phyloP scores from a whole-genome alignment of 2,113 vertebrate genomes.

The Trinectes maculatus region DNA sequence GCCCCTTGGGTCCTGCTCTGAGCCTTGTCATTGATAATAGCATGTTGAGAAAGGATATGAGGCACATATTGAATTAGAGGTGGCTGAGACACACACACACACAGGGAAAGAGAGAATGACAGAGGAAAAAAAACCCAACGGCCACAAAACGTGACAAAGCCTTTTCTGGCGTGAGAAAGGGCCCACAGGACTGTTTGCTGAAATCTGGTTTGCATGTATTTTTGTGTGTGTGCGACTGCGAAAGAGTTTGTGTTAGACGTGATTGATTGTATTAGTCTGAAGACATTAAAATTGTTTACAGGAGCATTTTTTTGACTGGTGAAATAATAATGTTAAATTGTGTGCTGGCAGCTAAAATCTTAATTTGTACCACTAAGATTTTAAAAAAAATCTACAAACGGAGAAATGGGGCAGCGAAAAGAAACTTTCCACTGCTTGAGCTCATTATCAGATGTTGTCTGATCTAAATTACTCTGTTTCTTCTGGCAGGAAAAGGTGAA shows the following conservation, averaged over 20 bases:
- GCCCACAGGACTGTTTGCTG: constrained; percentile 45
- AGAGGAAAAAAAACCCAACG: constrained; percentile 51
- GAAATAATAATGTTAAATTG: neutral
- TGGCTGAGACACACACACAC: constrained; percentile 31
- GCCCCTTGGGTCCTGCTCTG: constrained; percentile 45
- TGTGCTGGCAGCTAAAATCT: constrained; percentile 1
- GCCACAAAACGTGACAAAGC: constrained; percentile 69
- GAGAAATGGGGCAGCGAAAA: neutral
- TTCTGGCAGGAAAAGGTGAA: neutral
- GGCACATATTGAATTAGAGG: constrained; percentile 60
- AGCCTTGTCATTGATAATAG: constrained; percentile 45
- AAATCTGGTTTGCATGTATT: constrained; percentile 52
- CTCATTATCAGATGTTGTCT: neutral
- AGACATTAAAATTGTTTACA: constrained; percentile 42
- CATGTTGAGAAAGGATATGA: constrained; percentile 60
- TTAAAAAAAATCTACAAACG: neutral
- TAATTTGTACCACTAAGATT: neutral
- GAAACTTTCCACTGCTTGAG: neutral
- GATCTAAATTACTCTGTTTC: neutral
- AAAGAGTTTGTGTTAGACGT: constrained; percentile 20
- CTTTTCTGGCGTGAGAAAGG: constrained; percentile 64
- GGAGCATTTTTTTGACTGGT: constrained; percentile 3
- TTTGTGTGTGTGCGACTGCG: constrained; percentile 25
- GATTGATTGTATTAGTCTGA: constrained; percentile 39
- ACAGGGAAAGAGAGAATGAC: constrained; percentile 37